Evolutionary conservation across 30 jellyfish, hydroid and myxozoan genomes (phyloP).

Genomic region (Morbakka virulenta): DNA sequence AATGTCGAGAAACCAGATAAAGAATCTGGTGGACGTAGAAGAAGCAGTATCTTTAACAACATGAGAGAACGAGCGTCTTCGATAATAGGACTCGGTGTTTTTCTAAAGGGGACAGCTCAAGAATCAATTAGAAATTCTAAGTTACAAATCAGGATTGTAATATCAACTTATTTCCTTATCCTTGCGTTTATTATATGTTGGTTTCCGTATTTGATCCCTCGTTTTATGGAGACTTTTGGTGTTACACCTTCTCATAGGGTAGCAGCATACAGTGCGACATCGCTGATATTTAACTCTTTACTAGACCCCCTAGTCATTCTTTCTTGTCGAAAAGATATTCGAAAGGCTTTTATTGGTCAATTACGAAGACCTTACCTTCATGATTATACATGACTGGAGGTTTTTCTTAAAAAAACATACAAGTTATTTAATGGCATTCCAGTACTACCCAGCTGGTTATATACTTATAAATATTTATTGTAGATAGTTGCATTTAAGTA

Average conservation of each 20-base stretch:
- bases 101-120: neutral
- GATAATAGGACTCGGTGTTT: neutral
- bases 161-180: neutral
- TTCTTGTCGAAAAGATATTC: neutral
- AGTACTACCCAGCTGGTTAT: too few relatives aligned
- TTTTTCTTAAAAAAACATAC: too few relatives aligned
- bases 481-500: too few relatives aligned
- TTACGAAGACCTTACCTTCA: too few relatives aligned
- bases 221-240: neutral
- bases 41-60: too few relatives aligned
- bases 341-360: neutral
- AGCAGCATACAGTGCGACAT: neutral
- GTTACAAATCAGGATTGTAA: neutral
- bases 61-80: neutral
- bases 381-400: too few relatives aligned
- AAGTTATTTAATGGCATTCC: too few relatives aligned
- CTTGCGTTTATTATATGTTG: neutral
- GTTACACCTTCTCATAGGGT: neutral
- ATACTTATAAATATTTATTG: too few relatives aligned
- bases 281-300: neutral
- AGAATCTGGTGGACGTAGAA: too few relatives aligned
- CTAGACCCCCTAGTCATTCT: neutral
- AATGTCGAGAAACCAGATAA: too few relatives aligned
- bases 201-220: neutral
- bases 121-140: neutral